Evolutionary conservation across 1,140 invertebrate species (phyloP).

Genomic region (Apis laboriosa): DNA sequence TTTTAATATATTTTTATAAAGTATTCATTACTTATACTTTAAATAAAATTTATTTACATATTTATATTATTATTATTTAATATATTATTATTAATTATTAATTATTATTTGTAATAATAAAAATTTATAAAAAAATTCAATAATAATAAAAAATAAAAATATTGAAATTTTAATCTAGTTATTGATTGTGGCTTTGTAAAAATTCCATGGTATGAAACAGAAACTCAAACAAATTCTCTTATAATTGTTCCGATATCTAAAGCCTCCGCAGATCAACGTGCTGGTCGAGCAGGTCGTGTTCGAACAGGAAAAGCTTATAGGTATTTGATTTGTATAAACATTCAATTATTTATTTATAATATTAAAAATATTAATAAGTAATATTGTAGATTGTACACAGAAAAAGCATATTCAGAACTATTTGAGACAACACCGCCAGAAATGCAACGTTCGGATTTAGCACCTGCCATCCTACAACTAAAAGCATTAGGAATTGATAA

Average conservation of each 20-base stretch:
- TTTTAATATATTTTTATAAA: background rate
- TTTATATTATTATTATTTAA: background rate
- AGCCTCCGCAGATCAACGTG: constrained; percentile 94
- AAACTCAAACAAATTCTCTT: constrained; percentile 92
- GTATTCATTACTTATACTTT: background rate
- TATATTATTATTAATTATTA: too few species aligned
- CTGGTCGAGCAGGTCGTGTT: constrained; percentile 94
- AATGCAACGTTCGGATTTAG: constrained; percentile 94
- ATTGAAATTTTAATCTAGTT: constrained; percentile 83
- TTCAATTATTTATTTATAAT: constrained; percentile 1
- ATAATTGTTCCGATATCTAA: constrained; percentile 92
- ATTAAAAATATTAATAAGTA: too few species aligned
- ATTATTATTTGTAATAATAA: background rate
- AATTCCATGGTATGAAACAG: constrained; percentile 93
- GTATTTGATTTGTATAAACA: constrained; percentile 68
- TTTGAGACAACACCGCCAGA: constrained; percentile 90
- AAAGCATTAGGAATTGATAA: constrained; percentile 98
- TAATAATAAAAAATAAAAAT: constrained; percentile 13
- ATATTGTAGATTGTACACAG: constrained; percentile 86
- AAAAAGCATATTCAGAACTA: constrained; percentile 89
- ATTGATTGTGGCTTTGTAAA: constrained; percentile 99
- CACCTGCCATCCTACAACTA: constrained; percentile 92
- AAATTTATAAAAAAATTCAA: background rate
- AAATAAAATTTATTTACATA: background rate
- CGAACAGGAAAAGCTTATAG: constrained; percentile 91